These are phyloP conservation scores for Hycleus cichorii DNA, from an alignment of 1,140 invertebrate genomes.

Conservation along the genomic window DNA sequence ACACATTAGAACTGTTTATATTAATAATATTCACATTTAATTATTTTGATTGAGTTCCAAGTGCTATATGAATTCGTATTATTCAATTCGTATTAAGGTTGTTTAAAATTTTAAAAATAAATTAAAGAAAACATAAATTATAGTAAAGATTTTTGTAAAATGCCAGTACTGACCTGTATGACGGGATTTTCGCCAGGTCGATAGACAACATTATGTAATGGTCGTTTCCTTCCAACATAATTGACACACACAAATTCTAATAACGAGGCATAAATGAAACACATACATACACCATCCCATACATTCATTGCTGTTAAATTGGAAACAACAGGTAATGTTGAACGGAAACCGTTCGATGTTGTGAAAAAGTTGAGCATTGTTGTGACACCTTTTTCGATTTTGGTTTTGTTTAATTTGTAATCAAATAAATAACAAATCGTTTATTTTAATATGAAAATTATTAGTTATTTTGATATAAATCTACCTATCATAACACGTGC, in stretches of 20 bases:
- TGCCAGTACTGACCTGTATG: constrained; percentile 62
- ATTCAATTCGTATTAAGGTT: neutral
- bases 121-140: neutral
- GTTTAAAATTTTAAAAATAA: neutral
- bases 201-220: constrained; percentile 81
- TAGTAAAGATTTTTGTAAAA: neutral
- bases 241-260: constrained; percentile 92
- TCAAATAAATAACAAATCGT: no score
- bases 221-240: constrained; percentile 86
- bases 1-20: no score
- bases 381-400: constrained; percentile 66
- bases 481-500: constrained; percentile 88
- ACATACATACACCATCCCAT: constrained; percentile 94
- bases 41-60: no score
- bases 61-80: no score
- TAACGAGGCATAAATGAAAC: constrained; percentile 89
- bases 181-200: constrained; percentile 83
- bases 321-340: constrained; percentile 84
- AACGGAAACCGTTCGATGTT: constrained; percentile 82
- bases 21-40: no score
- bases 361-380: constrained; percentile 98
- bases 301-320: constrained; percentile 93
- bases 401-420: no score
- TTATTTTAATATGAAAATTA: no score
- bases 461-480: constrained; percentile 24